These are phyloP conservation scores for Phallusia fumigata DNA, from an alignment of 23 tunicate genomes.

Conservation along the genomic window DNA sequence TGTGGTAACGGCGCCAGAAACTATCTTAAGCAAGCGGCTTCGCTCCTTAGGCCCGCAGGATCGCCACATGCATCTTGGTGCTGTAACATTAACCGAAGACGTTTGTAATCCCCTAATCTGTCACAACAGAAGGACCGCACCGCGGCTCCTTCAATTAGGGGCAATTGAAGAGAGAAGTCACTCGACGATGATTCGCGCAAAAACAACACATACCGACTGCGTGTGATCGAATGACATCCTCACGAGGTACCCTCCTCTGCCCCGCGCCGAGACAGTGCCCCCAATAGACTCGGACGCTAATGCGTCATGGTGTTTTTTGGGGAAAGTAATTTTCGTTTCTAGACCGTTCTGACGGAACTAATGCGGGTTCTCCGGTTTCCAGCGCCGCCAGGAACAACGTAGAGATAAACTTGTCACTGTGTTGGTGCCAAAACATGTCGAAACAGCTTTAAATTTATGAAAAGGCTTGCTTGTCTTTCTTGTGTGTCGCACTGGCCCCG, in stretches of 20 bases:
- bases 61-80: conserved; percentile 2
- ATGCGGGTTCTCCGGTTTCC: no score
- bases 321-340: background rate
- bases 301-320: background rate
- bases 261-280: no score
- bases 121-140: conserved; percentile 6
- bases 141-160: background rate
- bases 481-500: no score
- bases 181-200: background rate
- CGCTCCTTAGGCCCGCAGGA: background rate
- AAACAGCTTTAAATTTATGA: no score
- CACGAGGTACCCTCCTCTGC: background rate
- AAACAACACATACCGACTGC: conserved; percentile 4
- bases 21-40: no score
- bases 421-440: no score
- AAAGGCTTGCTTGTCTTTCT: no score
- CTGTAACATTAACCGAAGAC: conserved; percentile 4
- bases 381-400: no score
- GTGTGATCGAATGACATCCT: conserved; percentile 6
- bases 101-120: conserved; percentile 3
- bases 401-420: no score
- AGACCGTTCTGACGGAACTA: background rate
- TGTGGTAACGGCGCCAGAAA: no score
- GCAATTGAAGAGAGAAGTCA: background rate
- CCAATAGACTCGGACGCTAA: background rate